Evolutionary conservation across 2,888 invertebrate genomes (phyloP), one percentile per base, ranked within the genome.

Genomic region (Apamea sordens): DNA sequence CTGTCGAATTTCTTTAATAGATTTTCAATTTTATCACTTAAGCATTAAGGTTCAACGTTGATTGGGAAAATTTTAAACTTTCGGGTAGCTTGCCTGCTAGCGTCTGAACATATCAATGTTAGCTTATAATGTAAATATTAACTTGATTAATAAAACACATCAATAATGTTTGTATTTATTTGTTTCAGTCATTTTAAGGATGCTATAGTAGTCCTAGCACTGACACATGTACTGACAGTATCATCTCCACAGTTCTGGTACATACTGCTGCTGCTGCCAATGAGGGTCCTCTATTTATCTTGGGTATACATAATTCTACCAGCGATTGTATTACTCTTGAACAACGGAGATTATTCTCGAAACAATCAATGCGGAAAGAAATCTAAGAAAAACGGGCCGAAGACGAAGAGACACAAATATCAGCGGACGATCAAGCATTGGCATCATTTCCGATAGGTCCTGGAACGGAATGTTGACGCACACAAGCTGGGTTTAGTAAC

Each of bases 391-490:
- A n/a, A 21, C 3, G 6, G 0, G 50, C 63, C 21, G 28, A 47
- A 50, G 13, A 4, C 21, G 4, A 79, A 64, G 11, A 82, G 44
- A 28, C 10, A 73, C 8, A 79, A 82, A 24, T 82, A 82, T 28
- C 74, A 10, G 2, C 63, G 79, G 18, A 18, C 82, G 0, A 79
- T 79, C 2, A 53, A 11, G 21, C 79, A 79, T 28, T 79, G 82
- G 82, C 79, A 79, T 63, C 44, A 82, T 74, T 79, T 79, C 53
- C 63, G 44, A 21, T 79, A 50, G 44, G 18, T 18, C 15, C 4
- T 8, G 21, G 13, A 50, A 50, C 69, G 47, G 28, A 69, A 24
- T 50, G 44, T 6, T 76, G 15, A 21, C 10, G 15, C 10, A 32
- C 15, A 56, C 44, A n/a, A 47, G 6, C n/a, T 61, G 59, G 68